Base-by-base conservation (phyloP, 2,113 vertebrate genomes). In the Lontra canadensis region DNA sequence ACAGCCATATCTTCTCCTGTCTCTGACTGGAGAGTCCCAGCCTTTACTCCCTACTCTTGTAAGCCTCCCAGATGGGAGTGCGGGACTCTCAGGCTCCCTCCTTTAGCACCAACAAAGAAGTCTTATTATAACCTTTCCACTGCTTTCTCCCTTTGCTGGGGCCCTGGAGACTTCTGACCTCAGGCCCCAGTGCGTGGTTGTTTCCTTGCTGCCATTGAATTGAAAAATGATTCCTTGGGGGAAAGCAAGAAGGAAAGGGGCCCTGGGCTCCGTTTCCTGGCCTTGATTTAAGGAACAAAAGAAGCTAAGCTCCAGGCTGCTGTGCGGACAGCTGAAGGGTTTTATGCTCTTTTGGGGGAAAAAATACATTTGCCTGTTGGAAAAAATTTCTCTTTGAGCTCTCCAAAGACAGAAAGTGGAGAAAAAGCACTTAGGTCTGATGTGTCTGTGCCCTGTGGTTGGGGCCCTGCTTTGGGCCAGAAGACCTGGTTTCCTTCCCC, bases 231-330 rank as follows among this genome's bases (percentile, higher is more conserved):
- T 23, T 84, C 84, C 85, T 74, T 49, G 17, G 23, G 65, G 84
- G 79, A n/a, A 31, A 49, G 71, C 1, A 2, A 81, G 55, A 67
- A 88, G 90, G 86, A 2, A n/a, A 81, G 67, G 39, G 69, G 82
- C 39, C 17, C 57, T 88, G 4, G 1, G 83, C 69, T 65, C 42
- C 7, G 67, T 71, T 94, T 18, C 86, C 57, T 4, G 44, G 90
- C 92, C 96, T 97, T 44, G 69, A 94, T 95, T 96, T 95, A 52
- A 88, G 83, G 94, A 96, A 97, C 83, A 96, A 97, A 97, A 93
- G 90, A 80, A 96, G 63, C 69, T 36, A 63, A 61, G 65, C 92
- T 96, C 63, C 87, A 81, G 94, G 95, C 94, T 88, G 79, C 90
- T 0, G 3, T 25, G 79, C 1, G 21, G 78, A 91, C 47, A 78